Conservation (phyloP, 64 coral and sea anemone species). For the Pocillopora verrucosa region DNA sequence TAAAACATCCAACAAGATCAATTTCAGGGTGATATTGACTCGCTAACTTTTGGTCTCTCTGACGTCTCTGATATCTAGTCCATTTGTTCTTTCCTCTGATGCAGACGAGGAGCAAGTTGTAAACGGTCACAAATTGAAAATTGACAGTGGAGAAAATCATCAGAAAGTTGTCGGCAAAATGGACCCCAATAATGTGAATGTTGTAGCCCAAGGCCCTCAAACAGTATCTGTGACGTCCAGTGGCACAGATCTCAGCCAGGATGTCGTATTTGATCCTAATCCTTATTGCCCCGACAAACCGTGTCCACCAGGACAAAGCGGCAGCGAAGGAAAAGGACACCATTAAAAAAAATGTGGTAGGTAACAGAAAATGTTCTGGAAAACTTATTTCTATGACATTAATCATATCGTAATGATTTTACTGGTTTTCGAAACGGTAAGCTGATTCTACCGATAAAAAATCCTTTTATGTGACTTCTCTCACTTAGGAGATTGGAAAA, state of each 20-base stretch:
- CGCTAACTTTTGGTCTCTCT: too few relatives aligned
- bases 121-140: constrained; percentile 8
- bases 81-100: too few relatives aligned
- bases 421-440: too few relatives aligned
- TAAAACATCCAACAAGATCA: too few relatives aligned
- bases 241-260: background rate
- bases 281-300: background rate
- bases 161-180: constrained; percentile 8
- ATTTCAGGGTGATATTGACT: background rate
- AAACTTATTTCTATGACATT: background rate
- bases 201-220: background rate
- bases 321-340: background rate
- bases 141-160: background rate
- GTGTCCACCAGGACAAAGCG: background rate
- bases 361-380: background rate
- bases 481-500: too few relatives aligned
- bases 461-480: too few relatives aligned
- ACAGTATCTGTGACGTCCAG: constrained; percentile 14
- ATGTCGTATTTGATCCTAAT: constrained; percentile 15
- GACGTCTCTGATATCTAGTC: background rate
- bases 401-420: too few relatives aligned
- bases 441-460: too few relatives aligned
- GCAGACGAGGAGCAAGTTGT: constrained; percentile 23
- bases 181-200: constrained; percentile 20
- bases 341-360: background rate